Evolutionary conservation across 2,113 vertebrate species (phyloP), one percentile per base, ranked within the genome.

Genomic region (Psettodes erumei): DNA sequence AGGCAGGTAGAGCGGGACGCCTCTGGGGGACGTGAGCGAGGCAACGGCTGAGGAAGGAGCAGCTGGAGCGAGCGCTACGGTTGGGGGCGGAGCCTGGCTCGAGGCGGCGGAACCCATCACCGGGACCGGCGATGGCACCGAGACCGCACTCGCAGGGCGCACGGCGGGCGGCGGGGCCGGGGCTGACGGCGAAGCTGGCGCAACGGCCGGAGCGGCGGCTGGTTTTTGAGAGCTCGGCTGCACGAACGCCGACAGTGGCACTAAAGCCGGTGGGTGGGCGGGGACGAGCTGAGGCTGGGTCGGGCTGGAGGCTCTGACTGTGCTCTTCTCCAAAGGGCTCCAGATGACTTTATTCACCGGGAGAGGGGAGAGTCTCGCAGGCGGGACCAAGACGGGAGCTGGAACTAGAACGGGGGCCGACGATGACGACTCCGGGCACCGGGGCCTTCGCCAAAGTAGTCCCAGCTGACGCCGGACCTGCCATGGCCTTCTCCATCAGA

Each of bases 401-500:
- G 77, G 18, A 18, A 56, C 76, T 9, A 76, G 37, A 0, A 62
- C 16, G 3, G 80, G 35, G 5, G 64, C 28, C 2, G 62, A 28
- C 25, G 83, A n/a, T 16, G 86, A 59, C 19, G 54, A 21, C n/a
- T n/a, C n/a, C n/a, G n/a, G 60, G 62, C 35, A 27, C 54, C 27
- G 63, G 70, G 42, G 47, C 56, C 11, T 60, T 71, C 21, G 12
- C 32, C 8, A 66, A 32, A 5, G 50, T n/a, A n/a, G n/a, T 27
- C 6, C 58, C 71, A 27, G 64, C 50, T 2, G 88, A 42, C 2
- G 23, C 69, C 1, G 85, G 71, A 11, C 74, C 62, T 7, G 89
- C 70, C 88, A 92, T 89, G 1, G 87, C 91, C 68, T 86, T 90
- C 72, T 90, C 91, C 85, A 89, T 90, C 48, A 90, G 82, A 79